Evolutionary conservation across 2,888 invertebrate species (phyloP).

Genomic region (Eupithecia pulchellata): DNA sequence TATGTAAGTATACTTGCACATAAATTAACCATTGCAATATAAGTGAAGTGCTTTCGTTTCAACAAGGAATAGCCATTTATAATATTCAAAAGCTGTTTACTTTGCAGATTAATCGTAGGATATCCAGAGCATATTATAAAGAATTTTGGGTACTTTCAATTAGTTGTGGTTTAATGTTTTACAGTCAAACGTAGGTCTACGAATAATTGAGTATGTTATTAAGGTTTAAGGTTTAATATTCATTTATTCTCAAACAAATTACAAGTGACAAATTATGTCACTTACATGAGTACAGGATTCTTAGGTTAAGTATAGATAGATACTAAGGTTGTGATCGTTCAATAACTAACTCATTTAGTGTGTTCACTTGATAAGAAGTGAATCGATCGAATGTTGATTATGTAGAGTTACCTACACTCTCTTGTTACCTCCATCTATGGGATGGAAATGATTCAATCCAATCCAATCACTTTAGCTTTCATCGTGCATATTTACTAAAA

Average conservation of each 20-base stretch:
- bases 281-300: no score
- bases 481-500: constrained; percentile 42
- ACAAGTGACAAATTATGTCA: no score
- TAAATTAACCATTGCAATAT: constrained; percentile 61
- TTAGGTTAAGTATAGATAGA: no score
- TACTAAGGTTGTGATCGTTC: no score
- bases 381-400: no score
- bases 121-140: neutral
- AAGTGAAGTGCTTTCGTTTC: constrained; percentile 43
- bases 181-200: neutral
- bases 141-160: neutral
- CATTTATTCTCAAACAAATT: no score
- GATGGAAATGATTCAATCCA: constrained; percentile 43
- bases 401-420: neutral
- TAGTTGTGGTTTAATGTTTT: neutral
- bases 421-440: neutral
- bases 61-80: neutral
- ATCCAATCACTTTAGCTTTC: constrained; percentile 72
- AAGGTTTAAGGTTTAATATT: no score
- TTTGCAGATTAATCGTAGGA: neutral
- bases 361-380: no score
- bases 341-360: no score
- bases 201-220: no score
- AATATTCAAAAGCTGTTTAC: constrained; percentile 22
- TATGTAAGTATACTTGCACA: constrained; percentile 60